phyloP scores from a whole-genome alignment of 2,797 vertebrate genomes.

The Tamandua tetradactyla region DNA sequence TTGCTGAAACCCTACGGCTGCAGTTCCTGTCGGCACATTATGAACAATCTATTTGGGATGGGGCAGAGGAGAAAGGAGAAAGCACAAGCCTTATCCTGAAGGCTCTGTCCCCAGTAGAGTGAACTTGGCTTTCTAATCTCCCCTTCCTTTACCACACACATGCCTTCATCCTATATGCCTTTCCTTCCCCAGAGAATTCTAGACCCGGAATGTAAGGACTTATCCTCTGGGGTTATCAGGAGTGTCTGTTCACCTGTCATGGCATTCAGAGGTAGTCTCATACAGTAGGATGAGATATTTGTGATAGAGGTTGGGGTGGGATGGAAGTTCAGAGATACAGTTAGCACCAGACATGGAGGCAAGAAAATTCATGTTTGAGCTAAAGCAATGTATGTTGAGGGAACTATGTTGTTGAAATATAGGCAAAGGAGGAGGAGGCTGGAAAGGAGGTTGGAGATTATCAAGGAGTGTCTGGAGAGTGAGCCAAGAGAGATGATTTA shows the following conservation, averaged over 20 bases:
- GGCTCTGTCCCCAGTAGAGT: background rate
- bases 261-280: background rate
- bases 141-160: background rate
- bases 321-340: background rate
- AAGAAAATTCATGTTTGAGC: accelerated
- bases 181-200: background rate
- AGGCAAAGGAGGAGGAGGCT: background rate
- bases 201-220: background rate
- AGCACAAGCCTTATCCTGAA: background rate
- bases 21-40: slow-evolving; percentile 11
- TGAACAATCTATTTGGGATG: background rate
- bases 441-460: background rate
- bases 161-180: accelerated
- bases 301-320: background rate
- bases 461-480: accelerated
- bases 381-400: accelerated
- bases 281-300: accelerated
- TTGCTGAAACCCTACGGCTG: slow-evolving; percentile 27
- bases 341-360: background rate
- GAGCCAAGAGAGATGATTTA: background rate
- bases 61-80: background rate
- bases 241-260: background rate
- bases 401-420: accelerated
- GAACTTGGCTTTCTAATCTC: background rate
- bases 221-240: background rate